phyloP scores from a whole-genome alignment of 2,888 invertebrate genomes.

The Drosophila heteroneura region DNA sequence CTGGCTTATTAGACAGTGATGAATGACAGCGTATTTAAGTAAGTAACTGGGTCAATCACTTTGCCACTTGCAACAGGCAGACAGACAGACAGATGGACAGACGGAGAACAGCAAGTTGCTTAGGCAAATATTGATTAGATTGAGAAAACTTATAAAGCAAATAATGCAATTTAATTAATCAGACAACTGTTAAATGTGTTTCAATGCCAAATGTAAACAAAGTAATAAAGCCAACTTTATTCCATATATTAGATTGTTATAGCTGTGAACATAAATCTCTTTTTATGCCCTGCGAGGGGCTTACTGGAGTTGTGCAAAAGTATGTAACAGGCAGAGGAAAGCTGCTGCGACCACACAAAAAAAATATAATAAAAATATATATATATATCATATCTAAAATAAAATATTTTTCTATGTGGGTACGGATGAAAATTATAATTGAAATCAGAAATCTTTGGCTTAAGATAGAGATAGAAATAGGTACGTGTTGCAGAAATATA shows the following conservation, averaged over 20 bases:
- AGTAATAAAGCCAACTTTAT: neutral
- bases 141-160: neutral
- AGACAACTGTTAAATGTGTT: neutral
- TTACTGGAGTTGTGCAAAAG: neutral
- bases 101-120: conserved; percentile 10
- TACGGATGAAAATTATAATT: neutral
- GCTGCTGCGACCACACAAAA: neutral
- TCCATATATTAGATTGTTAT: neutral
- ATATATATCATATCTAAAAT: neutral
- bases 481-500: neutral
- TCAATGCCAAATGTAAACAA: neutral
- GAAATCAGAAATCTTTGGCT: neutral
- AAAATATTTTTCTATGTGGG: neutral
- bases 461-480: neutral
- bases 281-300: neutral
- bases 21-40: conserved; percentile 28
- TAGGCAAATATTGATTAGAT: conserved; percentile 17
- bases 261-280: neutral
- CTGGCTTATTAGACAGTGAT: conserved; percentile 48
- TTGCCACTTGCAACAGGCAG: neutral
- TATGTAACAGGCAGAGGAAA: neutral
- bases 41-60: conserved; percentile 40
- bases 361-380: neutral
- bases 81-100: neutral
- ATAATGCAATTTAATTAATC: neutral